These are phyloP conservation scores for Ctenosaura bakeri DNA, from an alignment of 2,797 vertebrate genomes.

Conservation along the genomic window DNA sequence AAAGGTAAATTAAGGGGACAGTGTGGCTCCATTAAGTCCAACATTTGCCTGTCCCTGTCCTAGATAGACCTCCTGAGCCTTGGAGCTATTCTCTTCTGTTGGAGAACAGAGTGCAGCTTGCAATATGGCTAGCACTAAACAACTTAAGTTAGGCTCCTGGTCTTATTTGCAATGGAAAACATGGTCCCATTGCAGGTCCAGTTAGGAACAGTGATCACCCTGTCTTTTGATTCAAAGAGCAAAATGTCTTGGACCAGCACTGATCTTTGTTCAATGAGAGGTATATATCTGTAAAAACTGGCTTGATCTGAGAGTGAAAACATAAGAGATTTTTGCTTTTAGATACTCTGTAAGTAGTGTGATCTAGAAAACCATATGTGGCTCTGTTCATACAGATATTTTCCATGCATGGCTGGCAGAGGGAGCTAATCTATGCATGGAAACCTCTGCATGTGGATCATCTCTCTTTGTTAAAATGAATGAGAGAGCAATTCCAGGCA, in stretches of 20 bases:
- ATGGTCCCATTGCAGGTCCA: neutral
- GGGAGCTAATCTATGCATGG: neutral
- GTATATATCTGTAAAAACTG: slow-evolving; percentile 3
- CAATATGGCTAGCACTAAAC: neutral
- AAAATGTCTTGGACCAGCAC: neutral
- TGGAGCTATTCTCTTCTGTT: neutral
- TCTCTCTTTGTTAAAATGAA: neutral
- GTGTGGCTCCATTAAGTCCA: too few species aligned
- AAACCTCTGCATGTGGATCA: neutral
- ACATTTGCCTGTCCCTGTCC: too few species aligned
- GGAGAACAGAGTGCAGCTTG: neutral
- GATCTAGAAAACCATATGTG: neutral
- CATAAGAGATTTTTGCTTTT: neutral
- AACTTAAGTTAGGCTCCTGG: neutral
- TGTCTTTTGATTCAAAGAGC: neutral
- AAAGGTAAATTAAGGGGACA: too few species aligned
- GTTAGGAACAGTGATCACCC: neutral
- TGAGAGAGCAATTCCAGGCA: neutral
- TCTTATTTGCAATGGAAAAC: neutral
- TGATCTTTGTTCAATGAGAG: slow-evolving; percentile 6
- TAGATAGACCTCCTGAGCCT: too few species aligned
- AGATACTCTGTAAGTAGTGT: neutral
- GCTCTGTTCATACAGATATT: too few species aligned
- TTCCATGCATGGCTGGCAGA: neutral
- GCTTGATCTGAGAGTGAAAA: slow-evolving; percentile 43